phyloP scores from a whole-genome alignment of 1,140 invertebrate genomes.

The Drosophila tani region DNA sequence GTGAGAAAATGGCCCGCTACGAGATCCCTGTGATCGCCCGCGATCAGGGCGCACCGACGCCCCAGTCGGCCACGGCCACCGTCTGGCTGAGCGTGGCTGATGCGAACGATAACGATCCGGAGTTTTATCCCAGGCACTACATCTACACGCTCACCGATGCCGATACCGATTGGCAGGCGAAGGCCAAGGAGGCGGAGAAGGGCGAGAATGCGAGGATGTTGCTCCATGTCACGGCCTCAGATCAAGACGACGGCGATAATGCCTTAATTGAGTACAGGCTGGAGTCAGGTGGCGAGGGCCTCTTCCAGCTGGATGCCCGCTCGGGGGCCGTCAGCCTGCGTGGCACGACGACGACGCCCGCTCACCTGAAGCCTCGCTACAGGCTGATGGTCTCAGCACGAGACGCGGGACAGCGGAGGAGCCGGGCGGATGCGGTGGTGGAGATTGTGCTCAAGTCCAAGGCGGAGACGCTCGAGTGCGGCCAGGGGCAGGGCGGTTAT shows the following conservation, averaged over 20 bases:
- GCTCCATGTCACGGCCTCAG: conserved; percentile 90
- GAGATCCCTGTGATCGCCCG: conserved; percentile 94
- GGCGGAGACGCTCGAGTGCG: conserved; percentile 90
- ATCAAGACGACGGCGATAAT: conserved; percentile 94
- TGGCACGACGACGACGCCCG: conserved; percentile 84
- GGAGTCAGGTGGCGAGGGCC: conserved; percentile 90
- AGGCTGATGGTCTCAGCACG: conserved; percentile 91
- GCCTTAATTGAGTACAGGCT: conserved; percentile 91
- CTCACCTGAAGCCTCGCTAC: conserved; percentile 88
- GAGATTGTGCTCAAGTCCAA: conserved; percentile 91
- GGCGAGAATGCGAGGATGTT: conserved; percentile 85
- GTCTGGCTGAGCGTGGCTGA: conserved; percentile 93
- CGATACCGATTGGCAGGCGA: conserved; percentile 86
- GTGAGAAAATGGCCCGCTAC: conserved; percentile 92
- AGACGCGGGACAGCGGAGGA: conserved; percentile 91
- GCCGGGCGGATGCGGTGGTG: conserved; percentile 91
- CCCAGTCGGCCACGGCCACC: conserved; percentile 94
- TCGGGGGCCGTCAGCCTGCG: conserved; percentile 90
- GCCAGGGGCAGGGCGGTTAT: conserved; percentile 89
- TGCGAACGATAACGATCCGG: conserved; percentile 95
- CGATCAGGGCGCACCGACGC: conserved; percentile 93
- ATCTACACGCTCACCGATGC: conserved; percentile 90
- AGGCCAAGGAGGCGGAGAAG: background rate
- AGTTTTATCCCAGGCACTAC: conserved; percentile 94
- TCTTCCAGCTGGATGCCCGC: conserved; percentile 91